A percentile compares a stretch with the other conserved stretches of the same genome.
phyloP scores from a whole-genome alignment of 2,888 invertebrate genomes.

The Hedychridium roseum region DNA sequence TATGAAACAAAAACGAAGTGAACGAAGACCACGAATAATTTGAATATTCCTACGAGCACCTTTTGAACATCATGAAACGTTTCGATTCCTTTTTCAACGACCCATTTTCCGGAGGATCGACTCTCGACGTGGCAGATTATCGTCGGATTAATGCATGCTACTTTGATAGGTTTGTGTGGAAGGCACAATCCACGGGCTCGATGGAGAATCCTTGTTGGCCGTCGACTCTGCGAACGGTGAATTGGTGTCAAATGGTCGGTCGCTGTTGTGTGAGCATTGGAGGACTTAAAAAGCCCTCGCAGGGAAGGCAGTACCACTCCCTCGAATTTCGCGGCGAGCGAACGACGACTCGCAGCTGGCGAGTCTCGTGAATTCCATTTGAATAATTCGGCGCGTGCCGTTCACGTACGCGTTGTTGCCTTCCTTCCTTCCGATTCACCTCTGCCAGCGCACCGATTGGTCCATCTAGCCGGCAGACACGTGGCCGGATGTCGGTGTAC shows the following conservation, averaged over 20 bases:
- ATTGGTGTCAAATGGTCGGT: slow-evolving; percentile 19
- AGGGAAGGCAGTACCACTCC: not conserved
- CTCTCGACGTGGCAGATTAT: slow-evolving; percentile 3
- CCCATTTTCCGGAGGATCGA: slow-evolving; percentile 2
- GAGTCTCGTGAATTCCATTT: slow-evolving; percentile 54
- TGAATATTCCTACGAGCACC: no score
- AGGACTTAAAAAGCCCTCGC: not conserved
- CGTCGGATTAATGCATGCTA: no score
- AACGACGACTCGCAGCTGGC: slow-evolving; percentile 54
- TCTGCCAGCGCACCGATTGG: slow-evolving; percentile 32
- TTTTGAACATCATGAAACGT: no score
- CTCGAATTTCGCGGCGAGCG: slow-evolving; percentile 23
- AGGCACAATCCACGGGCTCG: no score
- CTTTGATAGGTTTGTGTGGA: no score
- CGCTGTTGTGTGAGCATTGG: no score
- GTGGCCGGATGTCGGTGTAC: slow-evolving; percentile 59
- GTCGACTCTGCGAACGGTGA: no score
- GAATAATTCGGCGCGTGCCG: slow-evolving; percentile 59
- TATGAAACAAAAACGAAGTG: no score
- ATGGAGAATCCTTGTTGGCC: no score
- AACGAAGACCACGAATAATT: no score
- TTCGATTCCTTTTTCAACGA: not conserved
- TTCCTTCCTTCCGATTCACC: slow-evolving; percentile 17
- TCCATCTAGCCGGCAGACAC: slow-evolving; percentile 43
- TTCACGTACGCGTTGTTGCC: slow-evolving; percentile 26